Percentiles rank a stretch among this genome's conserved stretches.
phyloP scores from a whole-genome alignment of 2,797 vertebrate species.

The Propithecus perrieri region DNA sequence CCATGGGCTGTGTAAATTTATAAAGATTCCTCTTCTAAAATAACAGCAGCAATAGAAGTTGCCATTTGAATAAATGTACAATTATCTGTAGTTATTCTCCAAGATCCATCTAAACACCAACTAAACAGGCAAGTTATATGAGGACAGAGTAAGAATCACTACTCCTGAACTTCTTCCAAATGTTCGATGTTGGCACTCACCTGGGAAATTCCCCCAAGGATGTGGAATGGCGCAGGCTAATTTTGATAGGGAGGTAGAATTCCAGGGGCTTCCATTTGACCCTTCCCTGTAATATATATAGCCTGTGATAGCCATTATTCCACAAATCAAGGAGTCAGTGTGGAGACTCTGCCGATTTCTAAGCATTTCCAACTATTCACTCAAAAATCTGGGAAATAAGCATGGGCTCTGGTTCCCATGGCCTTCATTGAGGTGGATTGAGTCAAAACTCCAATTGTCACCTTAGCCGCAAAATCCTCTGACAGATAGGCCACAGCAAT shows the following conservation, averaged over 20 bases:
- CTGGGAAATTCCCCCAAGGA: not conserved
- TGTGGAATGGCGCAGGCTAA: not conserved
- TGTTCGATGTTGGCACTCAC: not conserved
- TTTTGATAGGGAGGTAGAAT: not conserved
- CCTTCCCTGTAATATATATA: not conserved
- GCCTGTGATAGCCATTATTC: not conserved
- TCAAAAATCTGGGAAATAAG: not conserved
- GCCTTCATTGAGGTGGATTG: not conserved
- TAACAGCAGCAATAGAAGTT: not conserved
- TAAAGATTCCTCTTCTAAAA: constrained; percentile 1
- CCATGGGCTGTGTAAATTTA: not conserved
- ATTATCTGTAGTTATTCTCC: not conserved
- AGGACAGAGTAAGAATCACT: not conserved
- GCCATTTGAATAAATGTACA: not conserved
- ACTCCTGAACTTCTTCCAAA: not conserved
- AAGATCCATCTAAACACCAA: not conserved
- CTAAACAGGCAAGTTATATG: not conserved
- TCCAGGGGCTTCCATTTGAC: not conserved
- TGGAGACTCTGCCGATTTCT: not conserved
- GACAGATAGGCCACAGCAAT: not conserved
- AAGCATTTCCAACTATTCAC: not conserved
- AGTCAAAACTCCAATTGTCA: not conserved
- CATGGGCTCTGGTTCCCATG: not conserved
- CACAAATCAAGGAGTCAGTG: not conserved
- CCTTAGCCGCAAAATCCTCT: not conserved